Evolutionary conservation across 2,113 vertebrate genomes (phyloP), one percentile per base, ranked within the genome.

Genomic region (Odocoileus hemionus): DNA sequence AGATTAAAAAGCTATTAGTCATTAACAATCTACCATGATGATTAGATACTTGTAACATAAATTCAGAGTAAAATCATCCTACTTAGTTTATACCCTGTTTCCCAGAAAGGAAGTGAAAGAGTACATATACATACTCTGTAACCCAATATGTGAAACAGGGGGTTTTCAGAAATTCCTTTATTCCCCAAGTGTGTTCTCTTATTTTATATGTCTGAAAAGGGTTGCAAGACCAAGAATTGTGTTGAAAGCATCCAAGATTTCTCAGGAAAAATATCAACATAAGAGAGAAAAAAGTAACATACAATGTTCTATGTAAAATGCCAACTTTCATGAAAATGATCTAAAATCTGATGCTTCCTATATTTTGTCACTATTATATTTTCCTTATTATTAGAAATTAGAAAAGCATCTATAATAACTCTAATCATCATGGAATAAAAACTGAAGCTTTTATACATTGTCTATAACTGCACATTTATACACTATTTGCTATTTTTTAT

Each of bases 161-260:
- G 97, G 98, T 94, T 98, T 98, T 97, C 98, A 99, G 98, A 98
- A 98, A 99, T 98, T 98, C 98, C 91, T 98, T 64, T 97, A 91
- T 88, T 57, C 97, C 98, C 98, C 99, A 98, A 98, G 98, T 98
- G 99, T 98, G 98, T 98, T 98, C 98, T 99, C 98, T 92, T 98
- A 95, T 99, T 99, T 99, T 99, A 98, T 98, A 98, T 95, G 98
- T 98, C 98, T 99, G 97, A 98, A 98, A 98, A 97, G 64, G 61
- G 95, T 98, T 98, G 57, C 91, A 91, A 97, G 96, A 97, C 88
- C 45, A 95, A 74, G 50, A 96, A 64, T 87, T 98, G 98, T 98
- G 92, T 98, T 96, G 96, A 98, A 98, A 97, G 45, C 13, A 79
- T 87, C 91, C 83, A 98, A 96, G 82, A 78, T 84, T 97, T 95